phyloP scores from a whole-genome alignment of 1,140 invertebrate species.

The Bilobella aurantiaca region DNA sequence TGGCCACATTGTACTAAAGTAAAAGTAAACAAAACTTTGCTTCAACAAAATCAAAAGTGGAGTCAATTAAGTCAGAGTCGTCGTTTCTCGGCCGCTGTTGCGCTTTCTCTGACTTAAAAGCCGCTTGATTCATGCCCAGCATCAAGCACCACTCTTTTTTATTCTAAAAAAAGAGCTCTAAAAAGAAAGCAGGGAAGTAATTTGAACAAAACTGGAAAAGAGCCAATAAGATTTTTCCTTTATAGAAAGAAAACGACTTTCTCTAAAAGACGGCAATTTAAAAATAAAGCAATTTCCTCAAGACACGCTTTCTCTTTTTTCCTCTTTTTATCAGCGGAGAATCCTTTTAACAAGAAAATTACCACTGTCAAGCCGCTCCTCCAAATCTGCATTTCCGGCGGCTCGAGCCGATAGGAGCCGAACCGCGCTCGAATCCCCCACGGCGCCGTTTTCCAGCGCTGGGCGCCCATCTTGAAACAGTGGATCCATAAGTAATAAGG shows the following conservation, averaged over 20 bases:
- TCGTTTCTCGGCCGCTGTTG: too few species aligned
- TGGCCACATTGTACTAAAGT: neutral
- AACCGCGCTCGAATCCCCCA: constrained; percentile 46
- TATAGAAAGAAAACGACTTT: neutral
- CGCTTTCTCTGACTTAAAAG: too few species aligned
- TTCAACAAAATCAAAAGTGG: too few species aligned
- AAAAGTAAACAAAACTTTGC: neutral
- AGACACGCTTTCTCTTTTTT: too few species aligned
- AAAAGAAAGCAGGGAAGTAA: constrained; percentile 33
- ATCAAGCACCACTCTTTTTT: constrained; percentile 20
- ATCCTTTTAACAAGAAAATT: too few species aligned
- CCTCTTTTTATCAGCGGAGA: too few species aligned
- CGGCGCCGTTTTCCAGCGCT: constrained; percentile 37
- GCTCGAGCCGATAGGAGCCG: constrained; percentile 44
- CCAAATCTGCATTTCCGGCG: neutral
- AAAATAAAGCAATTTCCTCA: neutral
- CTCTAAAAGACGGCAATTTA: neutral
- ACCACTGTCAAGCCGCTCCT: neutral
- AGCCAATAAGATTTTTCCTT: too few species aligned
- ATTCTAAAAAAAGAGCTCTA: constrained; percentile 24
- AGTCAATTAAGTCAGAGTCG: too few species aligned
- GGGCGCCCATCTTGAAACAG: neutral
- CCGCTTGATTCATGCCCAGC: too few species aligned
- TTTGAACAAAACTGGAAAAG: neutral
- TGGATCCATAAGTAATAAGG: constrained; percentile 50